Evolutionary conservation across 2,888 invertebrate species (phyloP).

Genomic region (Agrotis segetum): DNA sequence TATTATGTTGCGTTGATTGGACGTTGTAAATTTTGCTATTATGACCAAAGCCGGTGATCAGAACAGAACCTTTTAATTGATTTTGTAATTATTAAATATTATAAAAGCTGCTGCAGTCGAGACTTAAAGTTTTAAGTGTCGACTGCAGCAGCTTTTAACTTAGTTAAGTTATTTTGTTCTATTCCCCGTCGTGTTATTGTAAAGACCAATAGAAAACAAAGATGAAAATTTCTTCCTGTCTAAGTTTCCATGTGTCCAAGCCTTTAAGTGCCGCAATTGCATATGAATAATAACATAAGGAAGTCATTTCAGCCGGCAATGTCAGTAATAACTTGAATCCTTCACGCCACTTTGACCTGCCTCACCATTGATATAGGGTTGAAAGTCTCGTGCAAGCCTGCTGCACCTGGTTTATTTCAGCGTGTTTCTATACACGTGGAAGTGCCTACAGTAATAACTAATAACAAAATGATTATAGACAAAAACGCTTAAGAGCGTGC

Average conservation of each 20-base stretch:
- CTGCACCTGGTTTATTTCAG: conserved; percentile 49
- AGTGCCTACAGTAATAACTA: conserved; percentile 38
- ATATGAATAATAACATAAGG: conserved; percentile 57
- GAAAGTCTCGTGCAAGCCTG: conserved; percentile 31
- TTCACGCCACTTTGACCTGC: conserved; percentile 37
- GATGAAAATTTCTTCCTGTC: conserved; percentile 7
- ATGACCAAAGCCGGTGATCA: conserved; percentile 58
- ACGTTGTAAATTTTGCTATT: conserved; percentile 67
- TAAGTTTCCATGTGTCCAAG: conserved; percentile 27
- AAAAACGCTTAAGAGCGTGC: conserved; percentile 29
- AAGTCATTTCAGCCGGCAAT: conserved; percentile 54
- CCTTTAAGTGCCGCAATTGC: conserved; percentile 39
- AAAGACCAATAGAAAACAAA: conserved; percentile 15
- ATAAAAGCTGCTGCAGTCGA: conserved; percentile 12
- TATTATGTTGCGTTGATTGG: conserved; percentile 68
- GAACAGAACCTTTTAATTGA: conserved; percentile 60
- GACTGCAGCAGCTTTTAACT: no score
- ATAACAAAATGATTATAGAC: conserved; percentile 39
- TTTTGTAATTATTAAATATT: conserved; percentile 46
- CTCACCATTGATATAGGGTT: conserved; percentile 32
- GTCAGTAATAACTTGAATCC: conserved; percentile 39
- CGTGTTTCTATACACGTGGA: conserved; percentile 48
- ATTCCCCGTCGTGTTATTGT: background rate
- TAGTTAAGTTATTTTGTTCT: background rate
- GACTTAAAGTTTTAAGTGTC: background rate